Evolutionary conservation across 2,113 vertebrate species (phyloP).

Genomic region (Stegostoma tigrinum): DNA sequence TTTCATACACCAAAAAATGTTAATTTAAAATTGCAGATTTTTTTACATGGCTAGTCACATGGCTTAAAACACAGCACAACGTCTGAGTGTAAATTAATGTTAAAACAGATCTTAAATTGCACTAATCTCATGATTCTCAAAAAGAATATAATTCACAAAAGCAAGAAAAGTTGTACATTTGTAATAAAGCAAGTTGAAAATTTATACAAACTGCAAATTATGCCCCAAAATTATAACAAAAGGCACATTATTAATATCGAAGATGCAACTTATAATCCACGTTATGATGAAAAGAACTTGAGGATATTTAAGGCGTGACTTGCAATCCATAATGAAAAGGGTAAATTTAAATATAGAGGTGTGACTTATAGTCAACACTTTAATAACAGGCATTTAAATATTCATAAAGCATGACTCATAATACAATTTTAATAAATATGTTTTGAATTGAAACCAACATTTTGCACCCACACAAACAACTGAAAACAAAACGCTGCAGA

Average conservation of each 20-base stretch:
- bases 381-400: not conserved
- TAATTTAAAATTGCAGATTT: not conserved
- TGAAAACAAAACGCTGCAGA: not conserved
- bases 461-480: not conserved
- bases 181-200: not conserved
- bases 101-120: not conserved
- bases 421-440: not conserved
- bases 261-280: not conserved
- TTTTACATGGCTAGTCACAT: not conserved
- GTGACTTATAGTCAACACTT: not conserved
- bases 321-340: not conserved
- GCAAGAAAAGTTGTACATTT: not conserved
- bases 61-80: not conserved
- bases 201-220: not conserved
- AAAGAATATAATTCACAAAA: not conserved
- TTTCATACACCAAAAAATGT: not conserved
- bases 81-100: not conserved
- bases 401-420: not conserved
- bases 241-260: not conserved
- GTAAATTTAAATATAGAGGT: not conserved
- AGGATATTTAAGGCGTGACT: not conserved
- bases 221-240: not conserved
- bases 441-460: not conserved
- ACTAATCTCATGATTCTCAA: not conserved
- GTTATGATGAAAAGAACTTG: not conserved